Evolutionary conservation across 2,113 vertebrate genomes (phyloP).

Genomic region (Plestiodon gilberti): DNA sequence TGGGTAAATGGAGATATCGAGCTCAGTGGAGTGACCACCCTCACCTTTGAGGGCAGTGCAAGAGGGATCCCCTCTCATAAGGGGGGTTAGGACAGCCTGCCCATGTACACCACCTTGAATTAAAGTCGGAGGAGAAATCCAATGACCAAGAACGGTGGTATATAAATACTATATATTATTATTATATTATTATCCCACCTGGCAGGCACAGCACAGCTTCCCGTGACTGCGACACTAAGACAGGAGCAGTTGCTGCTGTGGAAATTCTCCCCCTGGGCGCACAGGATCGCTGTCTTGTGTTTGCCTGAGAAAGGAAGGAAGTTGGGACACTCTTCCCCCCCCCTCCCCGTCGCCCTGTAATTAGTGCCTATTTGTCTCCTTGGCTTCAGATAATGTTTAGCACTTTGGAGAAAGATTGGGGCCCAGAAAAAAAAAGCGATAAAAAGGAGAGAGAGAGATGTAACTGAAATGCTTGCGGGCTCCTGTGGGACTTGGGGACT

Average conservation of each 20-base stretch:
- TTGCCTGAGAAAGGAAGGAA: neutral
- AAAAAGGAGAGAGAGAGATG: conserved; percentile 61
- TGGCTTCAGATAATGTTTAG: conserved; percentile 53
- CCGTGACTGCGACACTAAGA: too few relatives aligned
- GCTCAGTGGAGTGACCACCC: too few relatives aligned
- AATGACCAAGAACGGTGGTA: too few relatives aligned
- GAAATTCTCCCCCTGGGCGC: neutral
- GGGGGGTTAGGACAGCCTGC: too few relatives aligned
- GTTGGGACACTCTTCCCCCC: conserved; percentile 45
- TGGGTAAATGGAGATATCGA: too few relatives aligned
- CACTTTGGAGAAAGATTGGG: conserved; percentile 63
- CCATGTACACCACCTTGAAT: too few relatives aligned
- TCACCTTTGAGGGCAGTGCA: neutral
- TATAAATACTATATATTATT: too few relatives aligned
- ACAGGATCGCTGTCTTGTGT: neutral
- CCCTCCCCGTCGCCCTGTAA: neutral
- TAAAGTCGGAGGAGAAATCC: too few relatives aligned
- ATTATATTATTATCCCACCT: too few relatives aligned
- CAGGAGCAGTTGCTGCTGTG: neutral
- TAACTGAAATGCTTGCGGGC: conserved; percentile 57
- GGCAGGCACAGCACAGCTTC: neutral
- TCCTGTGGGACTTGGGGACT: conserved; percentile 59
- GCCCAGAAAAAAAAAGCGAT: conserved; percentile 31
- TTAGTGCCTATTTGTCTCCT: conserved; percentile 58
- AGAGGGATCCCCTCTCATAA: too few relatives aligned